These are phyloP conservation scores for Aptenodytes patagonicus DNA, from an alignment of 2,113 vertebrate species.

Conservation along the genomic window DNA sequence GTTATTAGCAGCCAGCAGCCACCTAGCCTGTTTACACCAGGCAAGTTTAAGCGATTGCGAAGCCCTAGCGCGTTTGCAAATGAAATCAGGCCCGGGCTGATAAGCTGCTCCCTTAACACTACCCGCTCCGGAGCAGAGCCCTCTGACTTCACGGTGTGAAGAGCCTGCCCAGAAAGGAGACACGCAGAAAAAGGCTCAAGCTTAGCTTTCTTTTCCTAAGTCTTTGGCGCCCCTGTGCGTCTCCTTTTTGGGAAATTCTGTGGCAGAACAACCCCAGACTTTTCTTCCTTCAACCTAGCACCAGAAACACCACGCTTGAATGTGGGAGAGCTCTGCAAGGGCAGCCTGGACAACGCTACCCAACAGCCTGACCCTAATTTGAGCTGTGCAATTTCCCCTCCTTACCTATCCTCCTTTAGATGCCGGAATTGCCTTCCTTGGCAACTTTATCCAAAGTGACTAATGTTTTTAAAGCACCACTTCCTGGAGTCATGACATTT, in stretches of 20 bases:
- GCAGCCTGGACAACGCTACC: neutral
- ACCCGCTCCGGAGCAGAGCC: neutral
- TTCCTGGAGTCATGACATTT: neutral
- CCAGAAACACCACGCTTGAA: rapidly evolving
- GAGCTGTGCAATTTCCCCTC: neutral
- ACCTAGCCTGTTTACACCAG: neutral
- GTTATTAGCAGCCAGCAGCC: neutral
- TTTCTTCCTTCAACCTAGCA: neutral
- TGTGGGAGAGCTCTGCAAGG: neutral
- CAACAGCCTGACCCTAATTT: neutral
- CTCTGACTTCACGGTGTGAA: neutral
- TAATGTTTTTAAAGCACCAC: neutral
- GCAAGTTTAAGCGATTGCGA: neutral
- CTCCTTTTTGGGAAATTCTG: neutral
- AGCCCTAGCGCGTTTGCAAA: neutral
- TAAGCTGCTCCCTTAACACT: neutral
- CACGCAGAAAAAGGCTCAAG: neutral
- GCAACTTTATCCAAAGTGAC: neutral
- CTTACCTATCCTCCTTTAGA: neutral
- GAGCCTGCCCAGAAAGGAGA: neutral
- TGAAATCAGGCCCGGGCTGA: neutral
- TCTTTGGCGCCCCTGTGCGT: slow-evolving; percentile 75
- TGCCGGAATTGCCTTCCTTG: neutral
- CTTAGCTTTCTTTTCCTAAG: slow-evolving; percentile 16
- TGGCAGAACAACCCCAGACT: neutral